A percentile compares a stretch with the other conserved stretches of the same genome.
These are phyloP conservation scores for Neotoxoptera formosana DNA, from an alignment of 1,140 invertebrate species.

Conservation along the genomic window DNA sequence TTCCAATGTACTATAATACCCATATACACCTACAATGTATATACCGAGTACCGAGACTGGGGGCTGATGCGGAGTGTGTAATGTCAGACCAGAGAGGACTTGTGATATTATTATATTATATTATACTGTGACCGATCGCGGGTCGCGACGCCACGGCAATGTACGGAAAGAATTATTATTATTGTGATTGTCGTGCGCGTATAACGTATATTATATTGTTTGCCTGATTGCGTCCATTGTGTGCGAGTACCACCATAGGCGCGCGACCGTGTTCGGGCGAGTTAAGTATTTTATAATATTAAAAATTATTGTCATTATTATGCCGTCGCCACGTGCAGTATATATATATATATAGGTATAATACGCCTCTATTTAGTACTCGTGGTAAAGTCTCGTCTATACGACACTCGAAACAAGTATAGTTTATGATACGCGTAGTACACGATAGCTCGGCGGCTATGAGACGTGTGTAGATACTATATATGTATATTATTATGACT, in stretches of 20 bases:
- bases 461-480: no score
- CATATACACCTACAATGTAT: background rate
- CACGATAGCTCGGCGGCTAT: background rate
- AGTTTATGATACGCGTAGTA: background rate
- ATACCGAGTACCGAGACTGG: no score
- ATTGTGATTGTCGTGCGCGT: background rate
- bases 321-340: background rate
- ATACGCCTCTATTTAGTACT: background rate
- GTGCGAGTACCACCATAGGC: background rate
- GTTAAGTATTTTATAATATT: background rate
- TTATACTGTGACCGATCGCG: conserved; percentile 6
- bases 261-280: background rate
- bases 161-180: background rate
- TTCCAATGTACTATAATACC: background rate
- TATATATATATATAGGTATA: no score
- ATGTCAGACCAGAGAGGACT: background rate
- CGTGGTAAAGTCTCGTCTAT: no score
- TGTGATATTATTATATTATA: background rate
- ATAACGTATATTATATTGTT: background rate
- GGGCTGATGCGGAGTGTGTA: background rate
- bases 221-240: conserved; percentile 27
- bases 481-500: no score
- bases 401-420: background rate
- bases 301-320: background rate
- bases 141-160: background rate